Base-by-base conservation (phyloP, 2,113 vertebrate genomes). In the Chloroceryle aenea region DNA sequence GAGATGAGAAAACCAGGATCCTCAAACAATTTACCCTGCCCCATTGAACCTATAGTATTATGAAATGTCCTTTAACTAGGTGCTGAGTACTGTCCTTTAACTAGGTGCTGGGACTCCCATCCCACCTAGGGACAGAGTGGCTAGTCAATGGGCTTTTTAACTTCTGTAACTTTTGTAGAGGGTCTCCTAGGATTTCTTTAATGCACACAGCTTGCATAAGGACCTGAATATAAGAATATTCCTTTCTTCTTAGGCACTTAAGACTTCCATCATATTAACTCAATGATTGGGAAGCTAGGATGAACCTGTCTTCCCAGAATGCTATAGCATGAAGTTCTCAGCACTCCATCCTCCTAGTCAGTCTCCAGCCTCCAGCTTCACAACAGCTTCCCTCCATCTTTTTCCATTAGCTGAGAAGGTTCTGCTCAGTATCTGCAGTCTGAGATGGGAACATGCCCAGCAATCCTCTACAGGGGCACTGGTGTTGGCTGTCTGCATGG, bases 361-460 rank as follows among this genome's bases (percentile, higher is more conserved):
- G 15, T n/a, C n/a, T 48, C 34, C 29, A 45, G 0, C 20, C 16
- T 86, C 34, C 53, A 81, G 8, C 45, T 56, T 66, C 61, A 50
- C 7, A 63, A 19, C 0, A 7, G 4, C 15, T 55, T 80, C 32
- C 9, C 27, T 86, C 19, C 38, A 10, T 36, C 27, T 43, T 23
- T 34, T 21, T 55, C 3, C 34, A 21, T 71, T 75, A 76, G 12
- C 11, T 64, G 32, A 53, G 29, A 88, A 17, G 13, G 19, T 67
- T 7, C 32, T 52, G 25, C 29, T 43, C 47, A 72, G 43, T 30
- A 45, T 16, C 67, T 1, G 0, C 9, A 26, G 16, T 2, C 25
- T 0, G 6, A 56, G 30, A 50, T 0, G 2, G 36, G 58, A 80
- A 59, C 21, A 9, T 26, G 6, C 14, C 25, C 27, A 67, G 13